Base-by-base conservation (phyloP, 2,113 vertebrate species). In the Arothron firmamentum region DNA sequence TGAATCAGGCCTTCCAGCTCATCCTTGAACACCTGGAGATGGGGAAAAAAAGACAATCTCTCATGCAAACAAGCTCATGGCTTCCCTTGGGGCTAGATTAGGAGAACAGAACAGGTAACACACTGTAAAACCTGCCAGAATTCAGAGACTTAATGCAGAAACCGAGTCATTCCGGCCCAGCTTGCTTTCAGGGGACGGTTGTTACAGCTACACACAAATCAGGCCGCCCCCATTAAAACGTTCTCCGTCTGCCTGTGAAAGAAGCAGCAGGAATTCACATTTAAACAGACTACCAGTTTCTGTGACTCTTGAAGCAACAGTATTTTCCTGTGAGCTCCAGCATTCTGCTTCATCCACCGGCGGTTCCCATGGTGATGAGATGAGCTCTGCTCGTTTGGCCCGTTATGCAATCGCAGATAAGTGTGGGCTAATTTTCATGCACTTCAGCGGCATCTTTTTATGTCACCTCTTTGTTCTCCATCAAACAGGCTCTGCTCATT, bases 1-100 rank as follows among this genome's bases (percentile, higher is more conserved):
- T 97, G 93, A 80, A 98, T 96, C 86, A 97, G 92, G 57, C 92
- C 92, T 87, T 98, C 95, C 85, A 98, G 73, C 84, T 98, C 96
- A 80, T 98, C 96, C 83, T 95, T 94, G 88, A 98, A 98, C 80
- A 95, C 93, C 96, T 98, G 87, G 1, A 81, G 51, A 78, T 38
- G 87, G 80, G 93, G 67, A 88, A 72, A 38, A 38, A 11, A 34
- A 1, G 9, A 34, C 31, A 38, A 38, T 38, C 11, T 38, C 34
- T 12, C 11, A 38, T 38, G 11, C 11, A 38, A 59, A 16, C 31
- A 31, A n/a, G 13, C 2, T 47, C 6, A 17, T 47, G 7, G 5
- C 2, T 16, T 25, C 4, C 50, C 56, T 50, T 5, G 47, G 48
- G 18, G 43, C 16, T 2, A 23, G 3, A 3, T 42, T 25, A 48